Conservation (phyloP, 2,797 vertebrate species). For the Ciconia nigra region DNA sequence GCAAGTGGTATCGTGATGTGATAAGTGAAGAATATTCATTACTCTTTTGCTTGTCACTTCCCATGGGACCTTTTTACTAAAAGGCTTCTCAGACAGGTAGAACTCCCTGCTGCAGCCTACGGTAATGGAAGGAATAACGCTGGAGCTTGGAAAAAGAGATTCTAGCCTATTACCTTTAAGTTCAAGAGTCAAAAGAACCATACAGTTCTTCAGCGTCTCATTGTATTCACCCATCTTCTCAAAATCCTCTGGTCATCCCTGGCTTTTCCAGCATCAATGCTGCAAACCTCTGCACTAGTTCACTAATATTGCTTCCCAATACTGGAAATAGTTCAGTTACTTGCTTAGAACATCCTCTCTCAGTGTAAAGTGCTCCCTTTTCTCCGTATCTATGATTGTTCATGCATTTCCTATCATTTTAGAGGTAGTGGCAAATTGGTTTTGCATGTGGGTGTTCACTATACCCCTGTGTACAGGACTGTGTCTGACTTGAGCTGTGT, state of each 20-base stretch:
- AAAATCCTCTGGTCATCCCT: neutral
- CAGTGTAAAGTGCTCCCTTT: neutral
- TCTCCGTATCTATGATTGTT: rapidly evolving
- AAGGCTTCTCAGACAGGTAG: neutral
- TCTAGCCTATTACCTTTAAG: neutral
- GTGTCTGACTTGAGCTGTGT: neutral
- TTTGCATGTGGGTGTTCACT: neutral
- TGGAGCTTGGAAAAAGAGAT: neutral
- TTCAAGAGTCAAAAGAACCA: neutral
- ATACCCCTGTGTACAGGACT: neutral
- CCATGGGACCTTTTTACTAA: neutral
- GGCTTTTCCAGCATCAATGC: neutral
- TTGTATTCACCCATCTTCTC: neutral
- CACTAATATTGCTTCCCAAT: neutral
- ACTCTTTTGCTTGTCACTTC: neutral
- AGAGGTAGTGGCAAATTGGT: neutral
- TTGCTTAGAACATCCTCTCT: neutral
- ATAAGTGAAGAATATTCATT: neutral
- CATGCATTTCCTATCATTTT: neutral
- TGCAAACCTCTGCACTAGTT: neutral
- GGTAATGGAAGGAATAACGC: neutral
- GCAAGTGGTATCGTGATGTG: neutral
- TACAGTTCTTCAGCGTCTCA: neutral
- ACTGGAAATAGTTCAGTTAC: neutral
- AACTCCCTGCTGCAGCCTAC: neutral